Percentiles rank a stretch among this genome's conserved stretches.
These are phyloP conservation scores for Corynorhinus townsendii DNA, from an alignment of 2,113 vertebrate species.

Conservation along the genomic window DNA sequence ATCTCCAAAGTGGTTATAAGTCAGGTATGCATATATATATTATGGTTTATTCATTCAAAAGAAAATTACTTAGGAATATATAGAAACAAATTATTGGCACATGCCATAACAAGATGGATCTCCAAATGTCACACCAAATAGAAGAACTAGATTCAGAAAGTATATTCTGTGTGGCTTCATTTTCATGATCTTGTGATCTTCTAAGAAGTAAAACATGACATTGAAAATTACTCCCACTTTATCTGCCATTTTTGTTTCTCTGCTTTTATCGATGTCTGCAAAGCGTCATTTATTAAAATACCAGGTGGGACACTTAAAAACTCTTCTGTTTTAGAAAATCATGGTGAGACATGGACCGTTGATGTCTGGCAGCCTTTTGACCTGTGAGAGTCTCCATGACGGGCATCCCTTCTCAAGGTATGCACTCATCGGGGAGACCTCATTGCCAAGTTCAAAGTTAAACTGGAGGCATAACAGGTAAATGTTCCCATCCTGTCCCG, in stretches of 20 bases:
- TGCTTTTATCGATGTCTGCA: background rate
- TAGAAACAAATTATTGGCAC: background rate
- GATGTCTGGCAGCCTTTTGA: slow-evolving; percentile 86
- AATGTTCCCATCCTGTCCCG: background rate
- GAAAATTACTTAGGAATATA: background rate
- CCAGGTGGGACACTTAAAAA: background rate
- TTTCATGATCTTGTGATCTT: background rate
- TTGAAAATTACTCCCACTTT: background rate
- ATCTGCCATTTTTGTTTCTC: background rate
- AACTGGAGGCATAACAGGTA: slow-evolving; percentile 52
- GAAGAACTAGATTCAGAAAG: background rate
- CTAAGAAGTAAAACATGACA: background rate
- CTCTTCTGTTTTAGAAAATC: background rate
- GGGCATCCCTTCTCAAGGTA: slow-evolving; percentile 87
- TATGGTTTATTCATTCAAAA: background rate
- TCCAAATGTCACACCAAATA: background rate
- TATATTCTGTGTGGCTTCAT: background rate
- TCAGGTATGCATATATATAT: background rate
- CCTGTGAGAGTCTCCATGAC: slow-evolving; percentile 86
- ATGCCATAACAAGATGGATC: no score
- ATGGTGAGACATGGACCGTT: slow-evolving; percentile 68
- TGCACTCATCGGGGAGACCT: slow-evolving; percentile 86
- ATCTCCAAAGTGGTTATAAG: background rate
- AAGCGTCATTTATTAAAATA: background rate
- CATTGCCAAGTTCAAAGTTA: slow-evolving; percentile 89